Conservation (phyloP, 2,888 invertebrate genomes). For the Trichogramma evanescens region DNA sequence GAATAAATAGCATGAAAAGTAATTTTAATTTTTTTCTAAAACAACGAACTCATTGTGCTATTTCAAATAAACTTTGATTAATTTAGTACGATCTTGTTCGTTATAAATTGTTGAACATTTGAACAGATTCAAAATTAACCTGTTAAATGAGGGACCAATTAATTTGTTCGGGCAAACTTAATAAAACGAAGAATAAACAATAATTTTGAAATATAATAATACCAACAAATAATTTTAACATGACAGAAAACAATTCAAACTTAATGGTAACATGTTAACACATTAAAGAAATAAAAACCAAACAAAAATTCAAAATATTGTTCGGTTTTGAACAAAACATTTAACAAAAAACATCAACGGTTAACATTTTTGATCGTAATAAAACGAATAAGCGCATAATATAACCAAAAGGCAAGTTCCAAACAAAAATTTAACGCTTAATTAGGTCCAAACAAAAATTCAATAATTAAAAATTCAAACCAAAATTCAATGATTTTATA, state of each 20-base stretch:
- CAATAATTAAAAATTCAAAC: constrained; percentile 3
- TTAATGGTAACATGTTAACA: background rate
- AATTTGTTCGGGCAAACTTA: constrained; percentile 8
- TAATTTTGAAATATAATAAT: constrained; percentile 8
- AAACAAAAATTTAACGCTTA: constrained; percentile 1
- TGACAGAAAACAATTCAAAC: constrained; percentile 6
- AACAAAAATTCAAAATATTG: constrained; percentile 11
- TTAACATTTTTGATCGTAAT: constrained; percentile 1
- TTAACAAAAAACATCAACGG: constrained; percentile 8
- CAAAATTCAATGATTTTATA: background rate
- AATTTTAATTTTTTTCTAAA: constrained; percentile 4
- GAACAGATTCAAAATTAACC: constrained; percentile 21
- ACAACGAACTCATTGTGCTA: background rate
- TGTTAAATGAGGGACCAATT: background rate
- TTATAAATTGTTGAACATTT: background rate
- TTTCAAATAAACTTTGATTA: background rate
- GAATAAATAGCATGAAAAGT: background rate
- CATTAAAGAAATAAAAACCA: background rate
- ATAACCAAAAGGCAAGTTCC: constrained; percentile 2
- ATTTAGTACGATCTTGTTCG: no score
- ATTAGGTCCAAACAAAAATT: background rate
- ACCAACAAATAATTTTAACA: constrained; percentile 23
- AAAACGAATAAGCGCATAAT: constrained; percentile 15
- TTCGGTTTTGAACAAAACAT: background rate
- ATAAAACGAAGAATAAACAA: constrained; percentile 16